Conservation (phyloP, 2,113 vertebrate genomes). For the Raja brachyura region DNA sequence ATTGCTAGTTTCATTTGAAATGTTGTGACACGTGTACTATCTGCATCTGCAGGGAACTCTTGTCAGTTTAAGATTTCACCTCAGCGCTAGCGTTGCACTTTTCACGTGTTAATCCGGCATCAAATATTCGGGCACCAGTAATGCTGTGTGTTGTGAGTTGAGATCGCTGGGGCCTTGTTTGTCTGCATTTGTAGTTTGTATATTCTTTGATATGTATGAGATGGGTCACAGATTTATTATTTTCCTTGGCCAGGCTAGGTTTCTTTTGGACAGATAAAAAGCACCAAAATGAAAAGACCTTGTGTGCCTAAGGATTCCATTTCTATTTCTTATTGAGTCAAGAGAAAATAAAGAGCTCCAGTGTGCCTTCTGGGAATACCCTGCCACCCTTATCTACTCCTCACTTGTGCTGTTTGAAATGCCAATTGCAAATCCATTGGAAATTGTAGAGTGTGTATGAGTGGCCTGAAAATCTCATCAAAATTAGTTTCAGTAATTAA, state of each 20-base stretch:
- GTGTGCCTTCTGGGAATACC: not conserved
- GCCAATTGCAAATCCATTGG: not conserved
- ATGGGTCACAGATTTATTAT: not conserved
- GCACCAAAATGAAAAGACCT: not conserved
- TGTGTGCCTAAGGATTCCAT: not conserved
- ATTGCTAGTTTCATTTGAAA: conserved; percentile 25
- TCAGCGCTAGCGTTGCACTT: not conserved
- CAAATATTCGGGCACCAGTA: not conserved
- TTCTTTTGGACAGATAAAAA: not conserved
- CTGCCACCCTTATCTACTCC: not conserved
- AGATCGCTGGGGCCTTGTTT: not conserved
- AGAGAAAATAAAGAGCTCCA: not conserved
- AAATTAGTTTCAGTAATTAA: not conserved
- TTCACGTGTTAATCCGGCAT: not conserved
- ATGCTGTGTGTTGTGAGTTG: not conserved
- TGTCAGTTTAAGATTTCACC: not conserved
- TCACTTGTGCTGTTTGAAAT: not conserved
- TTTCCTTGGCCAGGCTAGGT: not conserved
- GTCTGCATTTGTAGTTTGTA: not conserved
- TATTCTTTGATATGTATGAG: not conserved
- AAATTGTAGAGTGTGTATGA: not conserved
- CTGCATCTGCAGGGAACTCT: not conserved
- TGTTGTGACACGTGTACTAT: not conserved
- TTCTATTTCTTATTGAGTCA: not conserved
- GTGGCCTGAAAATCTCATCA: not conserved